Conservation (phyloP, 2,888 invertebrate genomes). For the Mylabris sibirica region DNA sequence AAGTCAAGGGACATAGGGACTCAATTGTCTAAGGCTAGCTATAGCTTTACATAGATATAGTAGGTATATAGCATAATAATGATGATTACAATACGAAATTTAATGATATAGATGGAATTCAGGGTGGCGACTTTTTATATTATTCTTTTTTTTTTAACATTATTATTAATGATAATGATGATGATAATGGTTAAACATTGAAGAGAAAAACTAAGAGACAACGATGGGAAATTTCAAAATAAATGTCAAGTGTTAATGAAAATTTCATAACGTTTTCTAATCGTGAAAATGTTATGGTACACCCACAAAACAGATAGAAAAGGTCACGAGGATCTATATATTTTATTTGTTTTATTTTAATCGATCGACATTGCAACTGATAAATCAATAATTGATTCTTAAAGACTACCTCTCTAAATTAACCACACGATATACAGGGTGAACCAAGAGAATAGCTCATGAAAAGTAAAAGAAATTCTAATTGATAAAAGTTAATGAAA, state of each 20-base stretch:
- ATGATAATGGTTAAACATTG: too few relatives aligned
- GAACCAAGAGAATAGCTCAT: too few relatives aligned
- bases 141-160: not conserved
- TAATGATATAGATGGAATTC: constrained; percentile 2
- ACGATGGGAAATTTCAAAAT: too few relatives aligned
- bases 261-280: not conserved
- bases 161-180: not conserved
- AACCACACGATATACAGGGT: too few relatives aligned
- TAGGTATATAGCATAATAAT: constrained; percentile 36
- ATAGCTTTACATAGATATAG: too few relatives aligned
- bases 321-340: not conserved
- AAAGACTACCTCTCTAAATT: too few relatives aligned
- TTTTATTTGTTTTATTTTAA: not conserved
- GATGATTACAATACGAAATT: constrained; percentile 37
- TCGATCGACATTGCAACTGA: not conserved
- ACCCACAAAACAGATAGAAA: not conserved
- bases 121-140: not conserved
- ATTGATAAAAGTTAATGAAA: too few relatives aligned
- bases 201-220: too few relatives aligned
- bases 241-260: not conserved
- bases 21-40: constrained; percentile 44
- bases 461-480: too few relatives aligned
- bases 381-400: not conserved
- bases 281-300: not conserved
- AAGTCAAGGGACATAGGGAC: constrained; percentile 51